Evolutionary conservation across 1,140 invertebrate genomes (phyloP), one percentile per base, ranked within the genome.

Genomic region (Temnothorax nylanderi): DNA sequence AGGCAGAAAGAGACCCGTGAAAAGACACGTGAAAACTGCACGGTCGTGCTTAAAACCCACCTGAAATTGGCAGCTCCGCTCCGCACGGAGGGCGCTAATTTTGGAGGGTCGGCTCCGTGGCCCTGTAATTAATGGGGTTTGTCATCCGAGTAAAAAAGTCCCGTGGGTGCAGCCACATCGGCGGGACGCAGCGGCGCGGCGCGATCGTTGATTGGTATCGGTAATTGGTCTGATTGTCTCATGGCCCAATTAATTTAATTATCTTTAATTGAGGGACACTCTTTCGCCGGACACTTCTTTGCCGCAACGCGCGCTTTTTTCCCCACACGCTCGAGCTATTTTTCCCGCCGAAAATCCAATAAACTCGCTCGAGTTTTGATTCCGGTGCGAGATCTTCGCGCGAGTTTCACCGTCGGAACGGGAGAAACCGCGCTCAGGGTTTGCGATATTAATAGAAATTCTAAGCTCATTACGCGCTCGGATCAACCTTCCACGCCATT

Each of bases 231-330:
- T 92, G 93, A 94, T 94, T 94, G 94, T 94, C 91, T 86, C 89
- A 71, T 93, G 93, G 92, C 90, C 92, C 93, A 94, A 94, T 94
- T 94, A 94, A 94, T 94, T 94, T 94, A 94, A 94, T 94, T 94
- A 94, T 89, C 87, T 92, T 90, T 94, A 94, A 94, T 94, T 92
- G 89, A 82, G 85, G 26, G 54, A 41, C 60, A 60, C 69, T 74
- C 56, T 88, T 69, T 71, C 54, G 16, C 34, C 62, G 21, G 32
- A 1, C 26, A 26, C 44, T 65, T 60, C 60, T 67, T 87, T 65
- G 54, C 81, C 62, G 71, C 51, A 51, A 60, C 85, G 16, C 13
- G 21, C 13, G 18, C 11, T 47, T n/a, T 84, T 62, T 85, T 32
- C 74, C n/a, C 37, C 41, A 32, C 47, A 21, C 26, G 58, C 32